Base-by-base conservation (phyloP, 2,797 vertebrate genomes). In the Sebastes matsubarae region DNA sequence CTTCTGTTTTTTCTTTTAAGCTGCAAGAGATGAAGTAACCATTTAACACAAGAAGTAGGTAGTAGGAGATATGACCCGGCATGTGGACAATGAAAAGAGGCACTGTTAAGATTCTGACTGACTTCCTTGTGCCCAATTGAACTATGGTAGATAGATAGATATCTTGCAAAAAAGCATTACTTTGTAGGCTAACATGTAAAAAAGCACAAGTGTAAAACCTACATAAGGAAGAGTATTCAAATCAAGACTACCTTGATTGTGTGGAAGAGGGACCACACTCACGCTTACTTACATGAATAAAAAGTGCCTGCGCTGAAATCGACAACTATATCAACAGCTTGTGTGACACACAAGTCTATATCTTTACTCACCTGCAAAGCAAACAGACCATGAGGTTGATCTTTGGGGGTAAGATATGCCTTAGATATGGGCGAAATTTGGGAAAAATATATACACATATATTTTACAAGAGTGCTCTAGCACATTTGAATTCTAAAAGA, bases 301-400 rank as follows among this genome's bases (percentile, higher is more conserved):
- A 88, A 94, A 91, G 92, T 92, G 90, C 88, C 61, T 75, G 80
- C 67, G 64, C 68, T 79, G 72, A 73, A 73, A 79, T 77, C 70
- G 79, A 68, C 12, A 88, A 71, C 59, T 80, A 70, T 5, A 69
- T 76, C 30, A 79, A 55, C 11, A 79, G 30, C 69, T 73, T 77
- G 34, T 30, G 66, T 63, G 67, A 70, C 46, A 74, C 27, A 74
- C 12, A 42, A 36, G 8, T 32, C 32, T 61, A 66, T 64, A 63
- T 75, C 71, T 73, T 77, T 57, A 85, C 69, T 79, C 71, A 71
- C 75, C 87, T 72, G 79, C 70, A 79, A 80, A 79, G 78, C 78
- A 76, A 83, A 72, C 58, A 83, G 58, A 79, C 68, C 52, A 55
- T n/a, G 27, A 79, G 34, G 66, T 24, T 36, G 25, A 82, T 16